Conservation (phyloP, 2,113 vertebrate species). For the Rhinopomastus cyanomelas region DNA sequence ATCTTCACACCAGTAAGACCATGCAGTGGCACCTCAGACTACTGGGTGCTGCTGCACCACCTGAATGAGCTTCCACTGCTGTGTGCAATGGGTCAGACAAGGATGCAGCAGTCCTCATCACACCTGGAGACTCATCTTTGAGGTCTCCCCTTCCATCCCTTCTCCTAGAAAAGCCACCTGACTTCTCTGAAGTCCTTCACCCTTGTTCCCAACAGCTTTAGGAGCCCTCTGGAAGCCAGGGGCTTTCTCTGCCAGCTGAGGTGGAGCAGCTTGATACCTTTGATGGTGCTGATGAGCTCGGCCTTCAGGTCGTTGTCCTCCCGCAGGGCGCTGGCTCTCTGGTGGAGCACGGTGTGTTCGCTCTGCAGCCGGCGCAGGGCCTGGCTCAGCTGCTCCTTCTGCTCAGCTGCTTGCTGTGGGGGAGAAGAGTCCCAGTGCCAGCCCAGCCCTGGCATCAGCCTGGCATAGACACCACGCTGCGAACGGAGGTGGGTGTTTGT, state of each 20-base stretch:
- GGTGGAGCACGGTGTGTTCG: slow-evolving; percentile 65
- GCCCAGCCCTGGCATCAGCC: not conserved
- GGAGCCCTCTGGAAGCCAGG: not conserved
- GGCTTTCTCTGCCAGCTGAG: not conserved
- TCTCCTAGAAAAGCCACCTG: not conserved
- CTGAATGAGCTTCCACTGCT: rapidly evolving
- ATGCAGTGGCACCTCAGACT: not conserved
- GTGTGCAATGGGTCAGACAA: not conserved
- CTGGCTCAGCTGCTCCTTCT: slow-evolving; percentile 51
- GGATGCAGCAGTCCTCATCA: not conserved
- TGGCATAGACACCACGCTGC: rapidly evolving
- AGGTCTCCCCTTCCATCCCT: not conserved
- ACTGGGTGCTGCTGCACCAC: rapidly evolving
- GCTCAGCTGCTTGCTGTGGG: slow-evolving; percentile 47
- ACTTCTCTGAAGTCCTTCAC: not conserved
- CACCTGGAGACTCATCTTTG: not conserved
- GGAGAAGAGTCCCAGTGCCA: not conserved
- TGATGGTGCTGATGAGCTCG: slow-evolving; percentile 54
- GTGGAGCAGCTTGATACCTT: slow-evolving; percentile 46
- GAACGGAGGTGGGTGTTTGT: rapidly evolving
- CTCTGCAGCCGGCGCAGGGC: slow-evolving; percentile 48
- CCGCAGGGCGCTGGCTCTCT: slow-evolving; percentile 68
- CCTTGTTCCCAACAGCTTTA: rapidly evolving
- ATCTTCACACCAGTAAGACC: rapidly evolving
- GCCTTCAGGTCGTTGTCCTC: slow-evolving; percentile 74